A percentile compares a stretch with the other conserved stretches of the same genome.
Evolutionary conservation across 2,888 invertebrate genomes (phyloP).

Genomic region (Hypolimnas misippus): DNA sequence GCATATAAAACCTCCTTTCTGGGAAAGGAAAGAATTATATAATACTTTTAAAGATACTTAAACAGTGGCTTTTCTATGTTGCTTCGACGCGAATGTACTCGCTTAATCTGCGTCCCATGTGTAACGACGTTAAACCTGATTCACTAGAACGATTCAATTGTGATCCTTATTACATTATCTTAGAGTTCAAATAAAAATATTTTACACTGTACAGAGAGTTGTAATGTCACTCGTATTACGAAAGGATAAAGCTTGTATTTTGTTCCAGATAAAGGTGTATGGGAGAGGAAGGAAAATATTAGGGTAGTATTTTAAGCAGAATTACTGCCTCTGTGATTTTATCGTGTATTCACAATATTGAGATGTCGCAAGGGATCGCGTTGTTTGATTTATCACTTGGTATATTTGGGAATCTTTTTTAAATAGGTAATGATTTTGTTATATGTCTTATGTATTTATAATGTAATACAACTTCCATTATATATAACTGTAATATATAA

Average conservation of each 20-base stretch:
- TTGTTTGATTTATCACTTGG: conserved; percentile 10
- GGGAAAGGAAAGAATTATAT: neutral
- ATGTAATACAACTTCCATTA: too few species aligned
- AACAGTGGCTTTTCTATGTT: conserved; percentile 13
- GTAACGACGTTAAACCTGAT: conserved; percentile 10
- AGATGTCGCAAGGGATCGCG: conserved; percentile 3
- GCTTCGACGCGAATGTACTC: conserved; percentile 17
- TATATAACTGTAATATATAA: too few species aligned
- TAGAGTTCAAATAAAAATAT: conserved; percentile 1
- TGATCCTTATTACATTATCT: neutral
- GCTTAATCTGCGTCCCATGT: conserved; percentile 23
- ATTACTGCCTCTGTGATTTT: conserved; percentile 18
- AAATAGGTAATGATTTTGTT: too few species aligned
- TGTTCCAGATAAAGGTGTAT: conserved; percentile 14
- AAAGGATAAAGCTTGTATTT: conserved; percentile 13
- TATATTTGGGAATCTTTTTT: neutral
- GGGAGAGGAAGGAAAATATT: neutral
- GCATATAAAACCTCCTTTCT: neutral
- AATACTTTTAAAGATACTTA: neutral
- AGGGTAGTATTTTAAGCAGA: conserved; percentile 17
- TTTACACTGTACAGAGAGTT: neutral
- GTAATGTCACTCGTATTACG: conserved; percentile 8
- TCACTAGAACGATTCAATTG: neutral
- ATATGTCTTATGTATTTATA: too few species aligned
- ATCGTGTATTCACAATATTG: conserved; percentile 19